phyloP scores from a whole-genome alignment of 2,797 vertebrate species.

The Pterois miles region DNA sequence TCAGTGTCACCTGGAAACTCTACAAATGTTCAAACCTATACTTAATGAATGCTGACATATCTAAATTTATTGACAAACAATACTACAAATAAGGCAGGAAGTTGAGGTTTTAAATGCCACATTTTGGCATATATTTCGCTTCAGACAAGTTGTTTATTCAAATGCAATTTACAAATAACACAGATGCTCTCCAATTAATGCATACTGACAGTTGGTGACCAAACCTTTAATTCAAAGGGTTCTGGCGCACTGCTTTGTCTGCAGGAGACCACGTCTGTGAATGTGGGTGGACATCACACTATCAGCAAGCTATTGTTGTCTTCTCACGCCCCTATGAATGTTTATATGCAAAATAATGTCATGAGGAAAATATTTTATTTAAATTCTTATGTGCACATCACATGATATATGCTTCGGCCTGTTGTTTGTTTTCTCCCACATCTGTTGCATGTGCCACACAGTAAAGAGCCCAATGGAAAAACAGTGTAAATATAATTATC shows the following conservation, averaged over 20 bases:
- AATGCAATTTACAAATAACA: not conserved
- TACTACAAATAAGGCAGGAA: not conserved
- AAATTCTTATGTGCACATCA: not conserved
- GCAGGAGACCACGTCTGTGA: not conserved
- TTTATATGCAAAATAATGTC: not conserved
- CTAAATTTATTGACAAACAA: not conserved
- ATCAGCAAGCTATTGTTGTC: not conserved
- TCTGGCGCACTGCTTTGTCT: not conserved
- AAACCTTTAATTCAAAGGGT: not conserved
- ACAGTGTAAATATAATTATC: slow-evolving; percentile 26
- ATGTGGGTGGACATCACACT: not conserved
- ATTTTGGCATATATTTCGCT: not conserved
- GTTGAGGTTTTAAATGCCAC: not conserved
- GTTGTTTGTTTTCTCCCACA: not conserved
- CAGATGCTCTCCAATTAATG: not conserved
- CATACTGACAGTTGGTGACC: not conserved
- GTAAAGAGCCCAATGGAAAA: slow-evolving; percentile 10
- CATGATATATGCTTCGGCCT: slow-evolving; percentile 1
- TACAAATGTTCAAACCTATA: not conserved
- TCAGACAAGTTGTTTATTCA: not conserved
- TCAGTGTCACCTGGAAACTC: not conserved
- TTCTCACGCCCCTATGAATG: not conserved
- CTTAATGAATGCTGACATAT: not conserved
- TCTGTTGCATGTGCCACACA: slow-evolving; percentile 13
- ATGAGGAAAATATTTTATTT: not conserved